Base-by-base conservation (phyloP, 2,113 vertebrate species). In the Aramus guarauna region DNA sequence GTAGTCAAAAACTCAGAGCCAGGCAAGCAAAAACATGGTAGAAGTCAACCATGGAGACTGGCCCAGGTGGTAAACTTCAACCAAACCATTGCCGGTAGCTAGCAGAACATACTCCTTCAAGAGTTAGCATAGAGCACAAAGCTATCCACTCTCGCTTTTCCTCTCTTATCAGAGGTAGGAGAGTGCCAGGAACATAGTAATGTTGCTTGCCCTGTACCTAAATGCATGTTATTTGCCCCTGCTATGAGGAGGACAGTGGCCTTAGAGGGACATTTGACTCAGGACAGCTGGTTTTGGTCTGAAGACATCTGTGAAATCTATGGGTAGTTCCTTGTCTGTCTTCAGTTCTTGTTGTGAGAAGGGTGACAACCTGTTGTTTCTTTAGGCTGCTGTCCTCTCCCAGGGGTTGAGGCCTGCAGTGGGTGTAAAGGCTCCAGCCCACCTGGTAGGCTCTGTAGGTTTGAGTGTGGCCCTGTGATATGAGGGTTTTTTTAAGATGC, bases 141-240 rank as follows among this genome's bases (percentile, higher is more conserved):
- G 55, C 13, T 62, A 19, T 85, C 11, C 41, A 26, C 34, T 50
- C 24, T 52, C 71, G 56, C 20, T 18, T 52, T 47, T 92, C 18
- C 24, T 64, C 3, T 50, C n/a, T 50, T 23, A 22, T 6, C 45
- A 32, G 48, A 32, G 30, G n/a, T 41, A 36, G 71, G n/a, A 85
- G 20, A 24, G 24, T 69, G 29, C 29, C 50, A 64, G 52, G 13
- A 45, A 34, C 0, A 0, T 19, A 32, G 15, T 26, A 4, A 55
- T 26, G 9, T 74, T 89, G 18, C 39, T 83, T 89, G 20, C 48
- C 60, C 15, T 14, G 13, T 23, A 19, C 37, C 41, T 72, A 68
- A 72, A 45, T 37, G 16, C 9, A 3, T 22, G 20, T 37, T 82
- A 7, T 36, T 63, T 85, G 19, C 6, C 23, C 7, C 53, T 24